These are phyloP conservation scores for Passer domesticus DNA, from an alignment of 2,113 vertebrate genomes.

Conservation along the genomic window DNA sequence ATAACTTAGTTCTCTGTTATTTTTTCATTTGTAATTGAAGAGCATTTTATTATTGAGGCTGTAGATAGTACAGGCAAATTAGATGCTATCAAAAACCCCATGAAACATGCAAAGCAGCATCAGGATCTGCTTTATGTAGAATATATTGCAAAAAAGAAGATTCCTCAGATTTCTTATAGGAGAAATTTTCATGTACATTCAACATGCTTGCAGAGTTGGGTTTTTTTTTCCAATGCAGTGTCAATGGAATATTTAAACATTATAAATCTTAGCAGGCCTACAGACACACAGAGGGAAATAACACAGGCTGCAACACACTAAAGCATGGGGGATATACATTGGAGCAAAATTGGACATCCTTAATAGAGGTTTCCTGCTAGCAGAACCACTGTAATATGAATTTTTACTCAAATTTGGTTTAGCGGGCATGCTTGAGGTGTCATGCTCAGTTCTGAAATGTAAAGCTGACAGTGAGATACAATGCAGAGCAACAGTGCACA, in stretches of 20 bases:
- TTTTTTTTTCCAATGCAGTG: neutral
- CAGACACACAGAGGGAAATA: neutral
- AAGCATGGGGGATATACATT: neutral
- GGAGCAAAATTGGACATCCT: neutral
- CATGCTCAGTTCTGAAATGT: neutral
- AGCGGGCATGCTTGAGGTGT: neutral
- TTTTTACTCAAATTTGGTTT: slow-evolving; percentile 27
- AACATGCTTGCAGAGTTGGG: neutral
- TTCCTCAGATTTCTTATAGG: neutral
- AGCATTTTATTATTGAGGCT: neutral
- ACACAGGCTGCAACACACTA: neutral
- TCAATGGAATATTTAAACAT: neutral
- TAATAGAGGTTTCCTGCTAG: slow-evolving; percentile 18
- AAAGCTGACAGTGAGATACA: neutral
- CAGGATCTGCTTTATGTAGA: neutral
- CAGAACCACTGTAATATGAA: neutral
- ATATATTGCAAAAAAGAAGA: neutral
- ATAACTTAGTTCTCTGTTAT: neutral
- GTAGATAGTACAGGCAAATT: neutral
- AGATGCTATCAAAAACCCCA: neutral
- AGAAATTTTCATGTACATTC: neutral
- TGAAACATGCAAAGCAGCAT: neutral
- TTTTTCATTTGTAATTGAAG: neutral
- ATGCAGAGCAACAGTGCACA: neutral
- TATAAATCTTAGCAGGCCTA: neutral